A percentile compares a stretch with the other conserved stretches of the same genome.
phyloP scores from a whole-genome alignment of 1,140 invertebrate species.

The Euura lappo region DNA sequence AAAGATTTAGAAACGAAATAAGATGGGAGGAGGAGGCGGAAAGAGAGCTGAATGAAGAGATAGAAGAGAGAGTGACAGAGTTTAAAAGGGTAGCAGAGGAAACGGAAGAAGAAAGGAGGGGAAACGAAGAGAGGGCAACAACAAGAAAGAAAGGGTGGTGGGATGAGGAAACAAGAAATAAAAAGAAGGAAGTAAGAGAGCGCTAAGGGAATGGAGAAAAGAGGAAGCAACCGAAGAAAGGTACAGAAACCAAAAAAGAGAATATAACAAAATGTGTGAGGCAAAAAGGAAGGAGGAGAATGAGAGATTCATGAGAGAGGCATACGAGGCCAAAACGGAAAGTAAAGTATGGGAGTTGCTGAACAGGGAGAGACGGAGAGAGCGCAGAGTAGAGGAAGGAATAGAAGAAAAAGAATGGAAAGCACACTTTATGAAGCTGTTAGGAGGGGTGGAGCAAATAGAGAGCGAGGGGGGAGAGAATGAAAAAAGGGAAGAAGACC shows the following conservation, averaged over 20 bases:
- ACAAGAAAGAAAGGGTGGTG: slow-evolving; percentile 10
- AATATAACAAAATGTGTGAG: not conserved
- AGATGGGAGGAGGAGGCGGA: slow-evolving; percentile 11
- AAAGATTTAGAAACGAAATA: not conserved
- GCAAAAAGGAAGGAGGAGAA: not conserved
- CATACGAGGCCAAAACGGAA: not conserved
- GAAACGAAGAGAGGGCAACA: not conserved
- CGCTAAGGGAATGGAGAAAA: not conserved
- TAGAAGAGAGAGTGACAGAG: slow-evolving; percentile 2
- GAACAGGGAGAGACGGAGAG: too few species aligned
- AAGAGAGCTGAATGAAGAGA: not conserved
- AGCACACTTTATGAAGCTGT: too few species aligned
- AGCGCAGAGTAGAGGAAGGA: too few species aligned
- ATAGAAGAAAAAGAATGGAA: too few species aligned
- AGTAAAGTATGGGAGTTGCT: not conserved
- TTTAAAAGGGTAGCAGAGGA: slow-evolving; percentile 12
- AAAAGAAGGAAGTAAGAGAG: not conserved
- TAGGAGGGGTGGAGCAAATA: too few species aligned
- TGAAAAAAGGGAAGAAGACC: too few species aligned
- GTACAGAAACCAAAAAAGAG: not conserved
- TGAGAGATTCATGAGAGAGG: not conserved
- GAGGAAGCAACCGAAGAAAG: not conserved
- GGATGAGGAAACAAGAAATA: slow-evolving; percentile 14
- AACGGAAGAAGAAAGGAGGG: slow-evolving; percentile 14
- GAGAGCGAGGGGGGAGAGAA: too few species aligned